Conservation (phyloP, 2,113 vertebrate genomes). For the Eclectus roratus region DNA sequence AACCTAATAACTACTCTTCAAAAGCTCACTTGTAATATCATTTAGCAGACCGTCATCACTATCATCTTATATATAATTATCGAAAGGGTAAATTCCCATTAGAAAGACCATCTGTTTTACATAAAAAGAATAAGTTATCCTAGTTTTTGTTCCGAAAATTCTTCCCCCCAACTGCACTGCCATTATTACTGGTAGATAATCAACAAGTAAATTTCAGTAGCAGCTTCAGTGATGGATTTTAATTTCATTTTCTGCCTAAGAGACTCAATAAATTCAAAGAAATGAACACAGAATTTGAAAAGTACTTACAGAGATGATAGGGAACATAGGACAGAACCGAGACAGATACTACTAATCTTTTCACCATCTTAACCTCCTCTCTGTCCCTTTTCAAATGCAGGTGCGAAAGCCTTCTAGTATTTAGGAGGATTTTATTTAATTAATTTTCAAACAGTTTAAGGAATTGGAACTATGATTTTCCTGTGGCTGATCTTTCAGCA, state of each 20-base stretch:
- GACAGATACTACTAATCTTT: not conserved
- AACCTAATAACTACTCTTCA: not conserved
- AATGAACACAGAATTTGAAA: not conserved
- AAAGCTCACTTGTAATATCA: not conserved
- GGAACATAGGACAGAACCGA: not conserved
- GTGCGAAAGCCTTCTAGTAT: not conserved
- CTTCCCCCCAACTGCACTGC: not conserved
- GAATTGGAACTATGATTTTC: not conserved
- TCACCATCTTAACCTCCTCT: not conserved
- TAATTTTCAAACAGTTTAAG: not conserved
- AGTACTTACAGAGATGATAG: not conserved
- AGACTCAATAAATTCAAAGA: not conserved
- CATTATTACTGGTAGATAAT: not conserved
- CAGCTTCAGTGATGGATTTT: not conserved
- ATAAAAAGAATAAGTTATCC: not conserved
- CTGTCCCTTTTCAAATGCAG: not conserved
- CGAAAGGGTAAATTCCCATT: not conserved
- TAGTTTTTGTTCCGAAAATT: not conserved
- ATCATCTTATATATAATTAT: not conserved
- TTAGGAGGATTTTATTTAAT: not conserved
- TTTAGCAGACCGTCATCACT: not conserved
- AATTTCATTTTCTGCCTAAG: not conserved
- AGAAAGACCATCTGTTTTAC: not conserved
- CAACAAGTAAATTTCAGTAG: not conserved
- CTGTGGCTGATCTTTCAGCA: not conserved